Evolutionary conservation across 2,797 vertebrate genomes (phyloP).

Genomic region (Ibycter americanus): DNA sequence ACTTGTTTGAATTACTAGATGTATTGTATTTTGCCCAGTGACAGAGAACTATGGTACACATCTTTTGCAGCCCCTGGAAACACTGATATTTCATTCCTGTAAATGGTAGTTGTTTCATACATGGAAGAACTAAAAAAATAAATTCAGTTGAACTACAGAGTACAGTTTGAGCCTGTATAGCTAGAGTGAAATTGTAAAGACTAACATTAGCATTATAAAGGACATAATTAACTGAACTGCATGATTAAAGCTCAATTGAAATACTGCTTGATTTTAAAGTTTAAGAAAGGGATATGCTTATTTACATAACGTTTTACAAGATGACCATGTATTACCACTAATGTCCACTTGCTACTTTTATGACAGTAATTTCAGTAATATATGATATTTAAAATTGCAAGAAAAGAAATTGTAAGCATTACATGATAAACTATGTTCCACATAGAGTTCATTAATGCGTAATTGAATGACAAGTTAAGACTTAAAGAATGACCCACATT

Average conservation of each 20-base stretch:
- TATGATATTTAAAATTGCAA: background rate
- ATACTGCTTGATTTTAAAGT: background rate
- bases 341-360: background rate
- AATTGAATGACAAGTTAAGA: conserved; percentile 13
- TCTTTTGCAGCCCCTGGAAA: background rate
- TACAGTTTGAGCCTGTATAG: background rate
- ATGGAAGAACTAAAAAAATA: background rate
- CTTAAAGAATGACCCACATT: background rate
- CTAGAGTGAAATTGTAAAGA: background rate
- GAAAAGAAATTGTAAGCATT: background rate
- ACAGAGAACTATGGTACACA: background rate
- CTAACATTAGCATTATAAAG: background rate
- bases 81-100: background rate
- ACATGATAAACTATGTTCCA: background rate
- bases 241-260: background rate
- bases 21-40: background rate
- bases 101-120: background rate
- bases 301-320: conserved; percentile 5
- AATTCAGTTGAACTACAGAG: background rate
- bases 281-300: background rate
- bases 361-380: background rate
- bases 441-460: background rate
- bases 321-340: background rate
- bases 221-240: background rate
- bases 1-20: background rate